Conservation (phyloP, 2,797 vertebrate species). For the Enteromius thamalakanensis region DNA sequence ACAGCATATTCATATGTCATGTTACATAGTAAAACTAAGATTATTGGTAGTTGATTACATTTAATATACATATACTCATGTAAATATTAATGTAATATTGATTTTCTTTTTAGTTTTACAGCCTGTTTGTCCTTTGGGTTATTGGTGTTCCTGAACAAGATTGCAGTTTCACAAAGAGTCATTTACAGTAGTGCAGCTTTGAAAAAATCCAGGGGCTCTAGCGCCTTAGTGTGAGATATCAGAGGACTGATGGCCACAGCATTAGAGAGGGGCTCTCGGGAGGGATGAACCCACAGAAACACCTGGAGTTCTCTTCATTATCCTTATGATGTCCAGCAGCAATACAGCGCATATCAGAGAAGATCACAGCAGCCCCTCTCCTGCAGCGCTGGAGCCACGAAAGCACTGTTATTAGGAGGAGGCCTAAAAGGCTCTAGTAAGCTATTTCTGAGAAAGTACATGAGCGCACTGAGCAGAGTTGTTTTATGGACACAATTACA, state of each 20-base stretch:
- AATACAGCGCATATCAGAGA: slow-evolving; percentile 50
- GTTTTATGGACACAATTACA: slow-evolving; percentile 17
- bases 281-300: slow-evolving; percentile 29
- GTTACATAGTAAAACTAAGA: not conserved
- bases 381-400: slow-evolving; percentile 28
- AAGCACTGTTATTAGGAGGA: slow-evolving; percentile 51
- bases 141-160: not conserved
- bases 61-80: not conserved
- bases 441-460: slow-evolving; percentile 30
- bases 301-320: slow-evolving; percentile 54
- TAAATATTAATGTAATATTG: not conserved
- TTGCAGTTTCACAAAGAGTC: not conserved
- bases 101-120: not conserved
- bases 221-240: slow-evolving; percentile 6
- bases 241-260: slow-evolving; percentile 16
- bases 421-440: slow-evolving; percentile 28
- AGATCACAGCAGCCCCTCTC: slow-evolving; percentile 54
- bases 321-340: slow-evolving; percentile 35
- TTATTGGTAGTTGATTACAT: not conserved
- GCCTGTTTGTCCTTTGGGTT: not conserved
- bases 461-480: not conserved
- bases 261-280: slow-evolving; percentile 15
- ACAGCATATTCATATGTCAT: not conserved
- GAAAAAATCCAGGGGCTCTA: not conserved
- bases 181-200: not conserved